Conservation (phyloP, 2,888 invertebrate species). For the Melieria omissa region DNA sequence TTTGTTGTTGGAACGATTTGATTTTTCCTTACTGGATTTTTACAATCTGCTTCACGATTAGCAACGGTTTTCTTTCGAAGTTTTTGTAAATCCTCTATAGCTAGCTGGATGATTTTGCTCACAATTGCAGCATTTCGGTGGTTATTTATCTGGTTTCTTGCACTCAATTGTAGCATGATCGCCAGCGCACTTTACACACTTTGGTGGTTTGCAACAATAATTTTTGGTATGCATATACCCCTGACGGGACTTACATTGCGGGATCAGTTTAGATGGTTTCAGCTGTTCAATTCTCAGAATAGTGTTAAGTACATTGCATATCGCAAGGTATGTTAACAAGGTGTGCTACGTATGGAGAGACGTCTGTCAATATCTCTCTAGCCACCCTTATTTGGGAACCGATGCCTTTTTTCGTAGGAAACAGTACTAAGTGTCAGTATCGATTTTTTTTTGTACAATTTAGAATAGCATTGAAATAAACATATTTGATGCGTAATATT, state of each 20-base stretch:
- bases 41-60: neutral
- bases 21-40: too few species aligned
- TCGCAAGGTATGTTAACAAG: too few species aligned
- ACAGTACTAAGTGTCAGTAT: too few species aligned
- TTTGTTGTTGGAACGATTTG: too few species aligned
- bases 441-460: too few species aligned
- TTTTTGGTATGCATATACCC: neutral
- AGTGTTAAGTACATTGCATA: conserved; percentile 1
- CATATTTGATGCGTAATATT: too few species aligned
- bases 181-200: conserved; percentile 8
- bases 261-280: neutral
- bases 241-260: neutral
- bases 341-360: too few species aligned
- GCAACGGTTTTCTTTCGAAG: neutral
- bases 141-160: neutral
- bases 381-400: too few species aligned
- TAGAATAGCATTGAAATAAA: too few species aligned
- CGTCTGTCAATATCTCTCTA: too few species aligned
- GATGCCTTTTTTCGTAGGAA: too few species aligned
- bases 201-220: neutral
- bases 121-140: conserved; percentile 4
- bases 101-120: conserved; percentile 5
- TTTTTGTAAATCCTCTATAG: conserved; percentile 6
- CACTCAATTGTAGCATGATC: conserved; percentile 1
- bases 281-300: neutral